phyloP scores from a whole-genome alignment of 2,113 vertebrate species.

The rabbit (Oryctolagus cuniculus) region DNA sequence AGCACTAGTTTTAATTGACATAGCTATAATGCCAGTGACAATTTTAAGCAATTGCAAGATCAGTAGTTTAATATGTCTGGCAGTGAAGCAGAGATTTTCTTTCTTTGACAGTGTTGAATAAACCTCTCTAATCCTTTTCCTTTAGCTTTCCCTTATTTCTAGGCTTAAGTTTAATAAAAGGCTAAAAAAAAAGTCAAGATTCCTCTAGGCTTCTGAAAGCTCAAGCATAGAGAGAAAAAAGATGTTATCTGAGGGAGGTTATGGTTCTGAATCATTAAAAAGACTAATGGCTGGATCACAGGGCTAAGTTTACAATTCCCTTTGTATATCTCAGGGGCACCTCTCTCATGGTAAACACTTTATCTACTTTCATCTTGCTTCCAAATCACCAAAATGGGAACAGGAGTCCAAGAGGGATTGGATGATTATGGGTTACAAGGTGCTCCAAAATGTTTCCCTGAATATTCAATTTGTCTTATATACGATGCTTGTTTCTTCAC shows the following conservation, averaged over 20 bases:
- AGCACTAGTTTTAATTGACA: constrained; percentile 82
- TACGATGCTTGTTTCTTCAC: not conserved
- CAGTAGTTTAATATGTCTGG: constrained; percentile 81
- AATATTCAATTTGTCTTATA: constrained; percentile 27
- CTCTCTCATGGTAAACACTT: not conserved
- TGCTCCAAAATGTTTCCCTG: constrained; percentile 23
- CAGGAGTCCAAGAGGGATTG: constrained; percentile 28
- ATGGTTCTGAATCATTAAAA: constrained; percentile 67
- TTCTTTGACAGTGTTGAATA: constrained; percentile 75
- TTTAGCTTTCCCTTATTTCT: constrained; percentile 68
- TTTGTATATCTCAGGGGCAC: not conserved
- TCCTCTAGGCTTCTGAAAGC: constrained; percentile 48
- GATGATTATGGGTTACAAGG: constrained; percentile 49
- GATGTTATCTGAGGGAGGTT: constrained; percentile 25
- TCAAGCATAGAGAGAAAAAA: constrained; percentile 44
- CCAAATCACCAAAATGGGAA: constrained; percentile 8
- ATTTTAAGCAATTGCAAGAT: constrained; percentile 84
- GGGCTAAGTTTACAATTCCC: constrained; percentile 8
- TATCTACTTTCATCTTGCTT: constrained; percentile 37
- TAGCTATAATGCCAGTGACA: constrained; percentile 83
- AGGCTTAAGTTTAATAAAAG: constrained; percentile 71
- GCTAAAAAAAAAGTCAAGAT: constrained; percentile 59
- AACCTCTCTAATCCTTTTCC: constrained; percentile 74
- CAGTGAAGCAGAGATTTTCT: constrained; percentile 78
- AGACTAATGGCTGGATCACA: constrained; percentile 46